These are phyloP conservation scores for Nothocercus julius DNA, from an alignment of 2,113 vertebrate species.

Conservation along the genomic window DNA sequence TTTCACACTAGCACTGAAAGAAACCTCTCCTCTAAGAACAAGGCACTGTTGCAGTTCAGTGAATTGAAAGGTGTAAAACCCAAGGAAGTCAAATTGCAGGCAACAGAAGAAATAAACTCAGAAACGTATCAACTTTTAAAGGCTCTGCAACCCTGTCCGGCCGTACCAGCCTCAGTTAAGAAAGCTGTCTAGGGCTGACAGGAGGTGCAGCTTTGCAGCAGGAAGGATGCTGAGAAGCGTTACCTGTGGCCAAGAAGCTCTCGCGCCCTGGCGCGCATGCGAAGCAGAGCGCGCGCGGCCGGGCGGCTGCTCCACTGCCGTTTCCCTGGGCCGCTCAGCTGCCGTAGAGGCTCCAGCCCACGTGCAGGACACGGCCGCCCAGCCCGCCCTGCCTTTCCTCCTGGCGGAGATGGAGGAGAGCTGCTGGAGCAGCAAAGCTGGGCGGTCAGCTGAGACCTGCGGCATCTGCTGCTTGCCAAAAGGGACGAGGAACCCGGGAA, in stretches of 20 bases:
- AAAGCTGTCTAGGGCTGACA: neutral
- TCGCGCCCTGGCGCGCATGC: neutral
- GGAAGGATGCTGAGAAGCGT: neutral
- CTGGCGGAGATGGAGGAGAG: too few species aligned
- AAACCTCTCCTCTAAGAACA: neutral
- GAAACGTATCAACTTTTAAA: neutral
- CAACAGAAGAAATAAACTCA: neutral
- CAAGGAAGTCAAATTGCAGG: neutral
- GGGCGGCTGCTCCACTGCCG: neutral
- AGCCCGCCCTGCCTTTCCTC: too few species aligned
- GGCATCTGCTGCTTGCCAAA: neutral
- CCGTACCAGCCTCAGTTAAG: neutral
- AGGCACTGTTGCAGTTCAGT: neutral
- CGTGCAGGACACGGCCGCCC: neutral
- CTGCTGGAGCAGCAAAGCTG: too few species aligned
- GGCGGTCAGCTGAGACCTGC: accelerated
- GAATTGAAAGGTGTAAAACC: neutral
- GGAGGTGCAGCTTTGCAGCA: neutral
- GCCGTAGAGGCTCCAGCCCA: neutral
- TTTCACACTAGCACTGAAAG: neutral
- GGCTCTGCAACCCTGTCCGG: neutral
- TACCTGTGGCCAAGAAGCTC: neutral
- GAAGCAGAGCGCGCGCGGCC: neutral
- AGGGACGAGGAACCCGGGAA: neutral
- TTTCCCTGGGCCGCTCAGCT: neutral